phyloP scores from a whole-genome alignment of 2,797 vertebrate genomes.

The Danio tinwini region DNA sequence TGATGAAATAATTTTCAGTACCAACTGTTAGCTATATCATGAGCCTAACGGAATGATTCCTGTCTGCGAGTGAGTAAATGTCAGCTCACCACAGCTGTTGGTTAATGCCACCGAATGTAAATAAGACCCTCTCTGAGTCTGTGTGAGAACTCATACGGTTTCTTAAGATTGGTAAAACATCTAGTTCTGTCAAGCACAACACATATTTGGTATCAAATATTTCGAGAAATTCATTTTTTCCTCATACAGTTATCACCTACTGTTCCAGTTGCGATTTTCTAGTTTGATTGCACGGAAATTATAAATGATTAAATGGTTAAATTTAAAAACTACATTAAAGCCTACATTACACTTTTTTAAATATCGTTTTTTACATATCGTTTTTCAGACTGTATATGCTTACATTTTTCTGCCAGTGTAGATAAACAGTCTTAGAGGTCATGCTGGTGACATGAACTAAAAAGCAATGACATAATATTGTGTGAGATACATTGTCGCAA shows the following conservation, averaged over 20 bases:
- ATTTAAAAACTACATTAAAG: no score
- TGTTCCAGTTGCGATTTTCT: not conserved
- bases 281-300: not conserved
- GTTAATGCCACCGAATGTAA: constrained; percentile 44
- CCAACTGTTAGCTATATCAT: constrained; percentile 29
- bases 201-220: not conserved
- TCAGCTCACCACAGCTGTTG: constrained; percentile 39
- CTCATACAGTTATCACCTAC: not conserved
- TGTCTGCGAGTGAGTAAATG: constrained; percentile 30
- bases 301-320: no score
- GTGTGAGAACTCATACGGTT: constrained; percentile 36
- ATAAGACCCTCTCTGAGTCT: constrained; percentile 13
- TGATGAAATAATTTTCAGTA: constrained; percentile 14
- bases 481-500: no score
- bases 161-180: not conserved
- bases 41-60: constrained; percentile 24
- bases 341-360: no score
- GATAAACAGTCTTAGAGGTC: no score
- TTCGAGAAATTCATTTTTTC: not conserved
- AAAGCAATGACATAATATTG: no score
- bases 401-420: no score
- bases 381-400: no score
- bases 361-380: no score
- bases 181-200: constrained; percentile 4
- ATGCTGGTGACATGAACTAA: no score